These are phyloP conservation scores for Diloba caeruleocephala DNA, from an alignment of 2,888 invertebrate genomes.

Conservation along the genomic window DNA sequence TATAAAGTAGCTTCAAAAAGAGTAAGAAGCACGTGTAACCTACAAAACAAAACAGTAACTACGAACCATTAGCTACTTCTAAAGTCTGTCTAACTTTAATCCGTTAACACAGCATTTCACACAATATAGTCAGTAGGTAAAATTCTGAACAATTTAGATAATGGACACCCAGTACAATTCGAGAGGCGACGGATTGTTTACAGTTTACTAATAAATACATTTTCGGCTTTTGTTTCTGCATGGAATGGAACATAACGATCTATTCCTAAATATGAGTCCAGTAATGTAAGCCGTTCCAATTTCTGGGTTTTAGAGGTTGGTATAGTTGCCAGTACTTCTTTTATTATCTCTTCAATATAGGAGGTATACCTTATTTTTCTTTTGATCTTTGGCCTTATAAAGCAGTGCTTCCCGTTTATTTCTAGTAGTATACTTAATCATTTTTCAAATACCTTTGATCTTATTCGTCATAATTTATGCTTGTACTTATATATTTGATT, in stretches of 20 bases:
- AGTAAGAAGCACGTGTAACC: neutral
- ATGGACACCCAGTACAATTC: conserved; percentile 3
- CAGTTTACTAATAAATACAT: conserved; percentile 20
- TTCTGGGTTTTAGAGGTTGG: no score
- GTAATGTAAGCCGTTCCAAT: no score
- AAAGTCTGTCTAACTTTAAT: conserved; percentile 15
- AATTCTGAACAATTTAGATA: conserved; percentile 3
- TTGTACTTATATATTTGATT: no score
- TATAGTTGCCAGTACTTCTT: no score
- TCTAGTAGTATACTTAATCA: no score
- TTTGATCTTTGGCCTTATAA: no score
- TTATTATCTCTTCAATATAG: no score
- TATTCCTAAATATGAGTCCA: no score
- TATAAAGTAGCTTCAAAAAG: neutral
- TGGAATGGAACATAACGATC: neutral
- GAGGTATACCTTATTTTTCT: no score
- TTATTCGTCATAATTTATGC: no score
- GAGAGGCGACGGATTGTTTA: conserved; percentile 10
- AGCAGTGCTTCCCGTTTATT: no score
- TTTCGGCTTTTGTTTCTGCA: conserved; percentile 3
- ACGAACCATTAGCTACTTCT: neutral
- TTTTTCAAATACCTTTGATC: no score
- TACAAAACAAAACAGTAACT: conserved; percentile 8
- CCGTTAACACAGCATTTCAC: conserved; percentile 12
- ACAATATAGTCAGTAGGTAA: conserved; percentile 26